phyloP scores from a whole-genome alignment of 92 coral and sea anemone species.

The Phenganax stokvisi region DNA sequence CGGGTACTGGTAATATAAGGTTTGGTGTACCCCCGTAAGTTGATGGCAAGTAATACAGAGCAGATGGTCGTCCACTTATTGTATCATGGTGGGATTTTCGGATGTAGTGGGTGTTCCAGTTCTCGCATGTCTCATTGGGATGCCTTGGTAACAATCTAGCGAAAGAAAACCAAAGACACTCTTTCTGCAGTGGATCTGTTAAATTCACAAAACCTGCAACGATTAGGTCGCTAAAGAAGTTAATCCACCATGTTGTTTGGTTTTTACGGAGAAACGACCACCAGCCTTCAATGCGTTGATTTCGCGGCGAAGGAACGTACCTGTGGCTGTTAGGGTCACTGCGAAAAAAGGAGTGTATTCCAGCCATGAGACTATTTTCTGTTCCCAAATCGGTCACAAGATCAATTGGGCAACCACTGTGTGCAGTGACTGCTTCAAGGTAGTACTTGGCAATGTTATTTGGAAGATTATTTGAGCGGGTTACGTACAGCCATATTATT shows the following conservation, averaged over 20 bases:
- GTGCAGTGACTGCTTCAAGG: background rate
- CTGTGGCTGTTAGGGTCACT: background rate
- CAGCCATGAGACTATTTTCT: constrained; percentile 1
- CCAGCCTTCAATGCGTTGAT: constrained; percentile 14
- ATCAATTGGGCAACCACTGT: background rate
- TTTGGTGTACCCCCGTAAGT: constrained; percentile 30
- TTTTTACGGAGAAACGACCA: constrained; percentile 9
- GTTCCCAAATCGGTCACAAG: constrained; percentile 10
- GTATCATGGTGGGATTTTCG: constrained; percentile 46
- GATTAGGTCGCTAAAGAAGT: constrained; percentile 28
- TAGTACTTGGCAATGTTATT: background rate
- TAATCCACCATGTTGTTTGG: constrained; percentile 7
- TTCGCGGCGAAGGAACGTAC: background rate
- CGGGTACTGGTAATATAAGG: constrained; percentile 32
- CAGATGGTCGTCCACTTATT: constrained; percentile 44
- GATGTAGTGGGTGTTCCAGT: constrained; percentile 44
- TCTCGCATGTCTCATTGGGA: constrained; percentile 25
- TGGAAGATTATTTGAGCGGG: constrained; percentile 6
- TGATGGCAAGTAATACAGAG: constrained; percentile 37
- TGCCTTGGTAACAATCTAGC: constrained; percentile 37
- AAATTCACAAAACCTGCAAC: constrained; percentile 36
- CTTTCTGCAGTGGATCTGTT: constrained; percentile 37
- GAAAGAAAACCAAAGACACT: constrained; percentile 47
- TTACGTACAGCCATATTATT: background rate
- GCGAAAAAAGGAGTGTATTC: constrained; percentile 3